Percentiles rank a stretch among this genome's conserved stretches.
Conservation (phyloP, 2,797 vertebrate genomes). For the Acipenser oxyrinchus region DNA sequence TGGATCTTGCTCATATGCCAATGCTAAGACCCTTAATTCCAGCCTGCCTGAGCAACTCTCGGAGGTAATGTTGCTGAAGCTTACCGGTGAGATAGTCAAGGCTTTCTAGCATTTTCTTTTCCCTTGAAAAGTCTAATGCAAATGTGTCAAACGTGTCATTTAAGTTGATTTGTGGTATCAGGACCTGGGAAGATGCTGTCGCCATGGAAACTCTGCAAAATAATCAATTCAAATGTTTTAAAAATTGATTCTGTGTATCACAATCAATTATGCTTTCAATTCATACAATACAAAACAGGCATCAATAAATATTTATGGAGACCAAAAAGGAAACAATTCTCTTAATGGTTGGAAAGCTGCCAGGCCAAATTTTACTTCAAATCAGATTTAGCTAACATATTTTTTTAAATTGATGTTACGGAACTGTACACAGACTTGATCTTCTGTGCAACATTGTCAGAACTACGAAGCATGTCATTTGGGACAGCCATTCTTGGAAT, state of each 20-base stretch:
- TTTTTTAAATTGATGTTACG: not conserved
- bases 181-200: conserved; percentile 92
- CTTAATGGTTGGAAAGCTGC: too few relatives aligned
- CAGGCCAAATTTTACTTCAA: too few relatives aligned
- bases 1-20: too few relatives aligned
- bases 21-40: too few relatives aligned
- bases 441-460: not conserved
- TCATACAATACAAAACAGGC: too few relatives aligned
- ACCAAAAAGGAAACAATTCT: too few relatives aligned
- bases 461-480: not conserved
- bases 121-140: conserved; percentile 89
- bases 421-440: not conserved
- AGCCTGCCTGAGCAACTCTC: too few relatives aligned
- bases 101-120: conserved; percentile 94
- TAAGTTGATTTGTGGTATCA: conserved; percentile 96
- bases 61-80: not conserved
- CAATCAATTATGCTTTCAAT: too few relatives aligned
- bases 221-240: conserved; percentile 5
- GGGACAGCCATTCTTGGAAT: not conserved
- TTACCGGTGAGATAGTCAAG: conserved; percentile 97
- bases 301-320: too few relatives aligned
- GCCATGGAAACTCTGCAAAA: conserved; percentile 89
- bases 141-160: conserved; percentile 95
- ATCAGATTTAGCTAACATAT: not conserved
- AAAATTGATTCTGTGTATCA: too few relatives aligned